Base-by-base conservation (phyloP, 2,797 vertebrate genomes). In the Pterois miles region DNA sequence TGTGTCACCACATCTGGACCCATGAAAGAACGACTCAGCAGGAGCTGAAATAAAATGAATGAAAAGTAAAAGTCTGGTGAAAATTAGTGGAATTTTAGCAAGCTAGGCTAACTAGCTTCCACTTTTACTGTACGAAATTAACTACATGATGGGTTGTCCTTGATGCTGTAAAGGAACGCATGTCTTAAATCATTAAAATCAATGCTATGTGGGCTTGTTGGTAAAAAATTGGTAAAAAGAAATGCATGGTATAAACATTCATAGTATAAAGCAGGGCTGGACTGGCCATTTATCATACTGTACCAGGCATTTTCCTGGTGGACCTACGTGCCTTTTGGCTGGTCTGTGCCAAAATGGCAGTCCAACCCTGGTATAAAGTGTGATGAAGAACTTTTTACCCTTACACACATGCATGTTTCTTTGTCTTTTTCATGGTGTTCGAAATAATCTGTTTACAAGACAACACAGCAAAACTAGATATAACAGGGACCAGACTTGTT, bases 401-500 rank as follows among this genome's bases (percentile, higher is more conserved):
- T n/a, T n/a, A 54, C 10, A 33, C 11, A 33, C 20, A 4, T 65
- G 23, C 6, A 52, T 1, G 50, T 52, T 52, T 72, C 16, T 66
- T 52, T 65, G 65, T 67, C 4, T 57, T 38, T 80, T 22, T 23
- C 18, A 38, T 38, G 33, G 25, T 38, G 60, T 58, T 63, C 40
- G 53, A 60, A 86, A 71, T 76, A 62, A 74, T 82, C 62, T 29
- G 33, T 72, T 40, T n/a, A 52, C 65, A 23, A 50, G 34, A 54
- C n/a, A 27, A 67, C 48, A 56, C 53, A 46, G 60, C 10, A 60
- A 57, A 66, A 74, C 63, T 25, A 36, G 48, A 46, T 20, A 82
- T 78, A 86, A 85, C 79, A 84, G 65, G 80, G 33, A 48, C 10
- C 56, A 52, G 1, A 63, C 12, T 52, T 29, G 12, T 52, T 52